Conservation (phyloP, 37 sponge, comb jelly and placozoan genomes). For the Halichondria panicea region DNA sequence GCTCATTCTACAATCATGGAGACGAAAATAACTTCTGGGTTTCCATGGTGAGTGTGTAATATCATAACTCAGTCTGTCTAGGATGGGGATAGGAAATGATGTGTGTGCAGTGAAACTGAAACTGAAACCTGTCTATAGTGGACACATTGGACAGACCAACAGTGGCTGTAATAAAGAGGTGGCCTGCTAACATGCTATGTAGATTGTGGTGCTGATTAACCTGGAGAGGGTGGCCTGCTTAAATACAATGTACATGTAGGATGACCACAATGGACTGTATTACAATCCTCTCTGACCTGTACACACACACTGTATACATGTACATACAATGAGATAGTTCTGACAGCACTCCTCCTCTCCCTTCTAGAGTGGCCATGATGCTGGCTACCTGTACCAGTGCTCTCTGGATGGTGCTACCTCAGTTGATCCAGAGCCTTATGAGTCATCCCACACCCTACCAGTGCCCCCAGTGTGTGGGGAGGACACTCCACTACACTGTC, state of each 20-base stretch:
- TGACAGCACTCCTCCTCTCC: background rate
- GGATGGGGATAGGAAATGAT: background rate
- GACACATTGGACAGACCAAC: too few species aligned
- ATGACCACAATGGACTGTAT: too few species aligned
- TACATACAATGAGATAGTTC: background rate
- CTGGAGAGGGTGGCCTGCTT: too few species aligned
- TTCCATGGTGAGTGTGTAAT: slow-evolving; percentile 75
- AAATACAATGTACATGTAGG: too few species aligned
- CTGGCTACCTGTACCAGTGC: slow-evolving; percentile 92
- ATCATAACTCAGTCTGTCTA: too few species aligned
- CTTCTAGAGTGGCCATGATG: slow-evolving; percentile 84
- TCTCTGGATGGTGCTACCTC: slow-evolving; percentile 63
- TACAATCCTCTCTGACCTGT: too few species aligned
- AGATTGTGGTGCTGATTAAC: too few species aligned
- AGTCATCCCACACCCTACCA: slow-evolving; percentile 48
- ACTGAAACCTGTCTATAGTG: background rate
- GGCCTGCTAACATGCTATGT: too few species aligned
- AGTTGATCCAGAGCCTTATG: slow-evolving; percentile 32
- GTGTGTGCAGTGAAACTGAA: background rate
- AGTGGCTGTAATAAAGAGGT: too few species aligned
- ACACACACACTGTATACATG: background rate
- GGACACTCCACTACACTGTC: slow-evolving; percentile 63
- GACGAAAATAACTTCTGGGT: slow-evolving; percentile 69
- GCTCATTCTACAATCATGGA: slow-evolving; percentile 37
- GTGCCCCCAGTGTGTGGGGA: slow-evolving; percentile 46